A percentile compares a stretch with the other conserved stretches of the same genome.
Evolutionary conservation across 2,113 vertebrate species (phyloP).

Genomic region (Thomomys bottae): DNA sequence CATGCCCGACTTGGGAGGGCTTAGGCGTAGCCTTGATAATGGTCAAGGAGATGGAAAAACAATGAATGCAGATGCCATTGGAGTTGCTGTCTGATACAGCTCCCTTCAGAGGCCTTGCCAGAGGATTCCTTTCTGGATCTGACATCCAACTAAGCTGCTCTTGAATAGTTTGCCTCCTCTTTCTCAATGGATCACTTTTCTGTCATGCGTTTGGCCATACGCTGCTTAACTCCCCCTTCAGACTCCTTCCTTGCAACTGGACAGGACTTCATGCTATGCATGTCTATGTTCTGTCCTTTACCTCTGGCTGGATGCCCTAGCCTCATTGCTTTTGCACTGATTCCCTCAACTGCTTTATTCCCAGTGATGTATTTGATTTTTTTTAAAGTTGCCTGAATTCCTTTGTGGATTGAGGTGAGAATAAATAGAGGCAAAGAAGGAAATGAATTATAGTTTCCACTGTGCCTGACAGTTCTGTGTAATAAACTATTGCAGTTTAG

Average conservation of each 20-base stretch:
- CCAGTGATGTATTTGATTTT: conserved; percentile 29
- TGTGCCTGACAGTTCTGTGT: background rate
- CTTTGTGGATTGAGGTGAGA: conserved; percentile 38
- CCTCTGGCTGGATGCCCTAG: background rate
- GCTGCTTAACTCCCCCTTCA: background rate
- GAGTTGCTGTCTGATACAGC: background rate
- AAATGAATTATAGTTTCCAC: conserved; percentile 47
- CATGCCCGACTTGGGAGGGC: background rate
- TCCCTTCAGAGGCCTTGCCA: background rate
- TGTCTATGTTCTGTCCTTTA: background rate
- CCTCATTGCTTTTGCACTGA: background rate
- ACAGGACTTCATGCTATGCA: accelerated
- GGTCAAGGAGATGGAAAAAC: background rate
- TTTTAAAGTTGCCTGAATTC: conserved; percentile 51
- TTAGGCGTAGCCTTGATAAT: background rate
- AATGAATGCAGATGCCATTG: background rate
- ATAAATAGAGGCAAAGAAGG: conserved; percentile 52
- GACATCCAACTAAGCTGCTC: background rate
- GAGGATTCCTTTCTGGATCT: background rate
- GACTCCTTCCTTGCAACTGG: background rate
- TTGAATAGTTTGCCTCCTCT: background rate
- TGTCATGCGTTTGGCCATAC: background rate
- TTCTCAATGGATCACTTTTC: background rate
- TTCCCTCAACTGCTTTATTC: conserved; percentile 31
- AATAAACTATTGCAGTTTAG: background rate